Percentiles rank a stretch among this genome's conserved stretches.
Evolutionary conservation across 2,888 invertebrate genomes (phyloP).

Genomic region (Eupsilia transversa): DNA sequence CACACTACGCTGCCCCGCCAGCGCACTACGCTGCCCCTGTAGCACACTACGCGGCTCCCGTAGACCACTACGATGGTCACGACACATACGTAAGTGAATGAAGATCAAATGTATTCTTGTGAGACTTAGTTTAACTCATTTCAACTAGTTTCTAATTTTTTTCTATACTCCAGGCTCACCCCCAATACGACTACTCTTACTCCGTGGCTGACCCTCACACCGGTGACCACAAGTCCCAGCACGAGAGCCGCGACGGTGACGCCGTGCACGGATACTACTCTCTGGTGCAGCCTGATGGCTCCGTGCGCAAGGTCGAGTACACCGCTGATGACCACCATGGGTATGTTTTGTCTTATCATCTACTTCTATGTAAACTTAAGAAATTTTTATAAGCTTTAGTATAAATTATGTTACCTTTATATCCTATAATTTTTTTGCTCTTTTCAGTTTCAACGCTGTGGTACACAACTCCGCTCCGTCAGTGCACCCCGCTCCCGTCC

Average conservation of each 20-base stretch:
- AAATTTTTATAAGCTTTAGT: too few species aligned
- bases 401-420: too few species aligned
- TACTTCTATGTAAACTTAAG: too few species aligned
- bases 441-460: slow-evolving; percentile 86
- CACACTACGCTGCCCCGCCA: slow-evolving; percentile 68
- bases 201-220: slow-evolving; percentile 90
- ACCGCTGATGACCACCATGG: slow-evolving; percentile 77
- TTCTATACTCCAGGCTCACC: slow-evolving; percentile 48
- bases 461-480: slow-evolving; percentile 85
- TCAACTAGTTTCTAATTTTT: too few species aligned
- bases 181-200: slow-evolving; percentile 87
- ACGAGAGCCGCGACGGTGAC: slow-evolving; percentile 89
- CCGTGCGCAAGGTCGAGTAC: slow-evolving; percentile 88
- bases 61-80: slow-evolving; percentile 71
- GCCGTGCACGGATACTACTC: slow-evolving; percentile 91
- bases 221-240: slow-evolving; percentile 90
- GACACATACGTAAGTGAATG: slow-evolving; percentile 63
- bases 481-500: slow-evolving; percentile 79
- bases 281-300: slow-evolving; percentile 79
- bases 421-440: too few species aligned
- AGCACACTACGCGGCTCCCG: slow-evolving; percentile 69
- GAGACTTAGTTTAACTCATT: too few species aligned
- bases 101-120: too few species aligned
- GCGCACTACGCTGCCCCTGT: slow-evolving; percentile 66
- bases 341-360: slow-evolving; percentile 13